A percentile compares a stretch with the other conserved stretches of the same genome.
phyloP scores from a whole-genome alignment of 2,888 invertebrate genomes.

The Enoplolaimus lenunculus region DNA sequence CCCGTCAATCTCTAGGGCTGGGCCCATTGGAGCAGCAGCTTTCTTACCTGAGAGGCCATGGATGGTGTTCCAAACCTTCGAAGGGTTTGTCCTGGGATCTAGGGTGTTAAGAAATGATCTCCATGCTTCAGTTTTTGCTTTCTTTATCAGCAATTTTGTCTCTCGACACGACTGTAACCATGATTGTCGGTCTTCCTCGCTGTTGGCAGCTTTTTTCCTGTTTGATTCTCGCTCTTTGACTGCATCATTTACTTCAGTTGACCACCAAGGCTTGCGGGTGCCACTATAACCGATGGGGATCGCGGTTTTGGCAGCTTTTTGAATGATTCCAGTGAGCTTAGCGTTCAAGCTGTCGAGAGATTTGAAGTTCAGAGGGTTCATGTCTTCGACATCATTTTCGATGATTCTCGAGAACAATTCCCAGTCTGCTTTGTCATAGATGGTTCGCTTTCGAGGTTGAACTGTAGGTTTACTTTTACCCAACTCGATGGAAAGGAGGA shows the following conservation, averaged over 20 bases:
- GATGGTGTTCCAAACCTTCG: not conserved
- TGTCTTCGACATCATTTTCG: no score
- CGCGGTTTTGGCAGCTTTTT: not conserved
- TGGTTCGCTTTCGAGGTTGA: no score
- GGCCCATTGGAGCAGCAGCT: not conserved
- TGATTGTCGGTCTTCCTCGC: not conserved
- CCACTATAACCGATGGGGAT: not conserved
- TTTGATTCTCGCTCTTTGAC: not conserved
- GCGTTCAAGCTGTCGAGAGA: no score
- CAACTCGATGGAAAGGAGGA: not conserved
- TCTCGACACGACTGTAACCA: not conserved
- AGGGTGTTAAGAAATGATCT: not conserved
- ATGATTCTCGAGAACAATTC: no score
- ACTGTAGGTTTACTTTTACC: no score
- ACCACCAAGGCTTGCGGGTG: not conserved
- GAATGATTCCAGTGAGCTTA: not conserved
- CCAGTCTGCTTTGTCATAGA: no score
- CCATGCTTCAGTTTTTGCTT: not conserved
- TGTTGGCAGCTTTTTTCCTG: not conserved
- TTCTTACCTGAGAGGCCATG: not conserved
- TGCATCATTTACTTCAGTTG: not conserved
- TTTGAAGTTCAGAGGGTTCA: no score
- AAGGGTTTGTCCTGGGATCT: not conserved
- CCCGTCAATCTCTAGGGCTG: not conserved
- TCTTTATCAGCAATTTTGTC: not conserved